Evolutionary conservation across 2,888 invertebrate species (phyloP).

Genomic region (Phyto melanocephala): DNA sequence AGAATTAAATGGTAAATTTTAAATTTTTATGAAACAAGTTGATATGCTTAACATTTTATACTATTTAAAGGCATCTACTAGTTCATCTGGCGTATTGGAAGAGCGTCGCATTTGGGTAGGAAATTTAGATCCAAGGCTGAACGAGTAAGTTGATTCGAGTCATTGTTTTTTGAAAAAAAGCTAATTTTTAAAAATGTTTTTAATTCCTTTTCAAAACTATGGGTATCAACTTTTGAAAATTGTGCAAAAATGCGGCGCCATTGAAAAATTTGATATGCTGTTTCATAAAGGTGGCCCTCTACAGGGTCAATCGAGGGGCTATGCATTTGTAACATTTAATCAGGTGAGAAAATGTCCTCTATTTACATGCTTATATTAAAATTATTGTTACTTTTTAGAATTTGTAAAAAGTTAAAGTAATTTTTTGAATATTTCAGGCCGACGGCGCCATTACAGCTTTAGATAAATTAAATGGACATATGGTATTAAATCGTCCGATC

Average conservation of each 20-base stretch:
- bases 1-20: no score
- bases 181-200: conserved; percentile 67
- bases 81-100: conserved; percentile 67
- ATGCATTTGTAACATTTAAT: conserved; percentile 94
- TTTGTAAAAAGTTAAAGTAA: no score
- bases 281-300: conserved; percentile 95
- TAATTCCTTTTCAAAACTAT: conserved; percentile 80
- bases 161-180: conserved; percentile 7
- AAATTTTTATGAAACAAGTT: no score
- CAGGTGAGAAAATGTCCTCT: conserved; percentile 73
- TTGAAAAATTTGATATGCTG: conserved; percentile 97
- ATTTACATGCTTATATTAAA: no score
- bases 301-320: conserved; percentile 93
- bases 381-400: no score
- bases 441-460: conserved; percentile 86
- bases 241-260: conserved; percentile 94
- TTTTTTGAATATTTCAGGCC: conserved; percentile 64
- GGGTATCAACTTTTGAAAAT: conserved; percentile 97
- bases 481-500: conserved; percentile 86
- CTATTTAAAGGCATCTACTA: conserved; percentile 52
- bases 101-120: conserved; percentile 89
- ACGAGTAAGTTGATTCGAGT: conserved; percentile 87
- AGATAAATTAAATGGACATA: conserved; percentile 86
- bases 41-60: no score
- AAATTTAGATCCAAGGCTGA: conserved; percentile 92